phyloP scores from a whole-genome alignment of 2,113 vertebrate species.

The Cyprinodon variegatus region DNA sequence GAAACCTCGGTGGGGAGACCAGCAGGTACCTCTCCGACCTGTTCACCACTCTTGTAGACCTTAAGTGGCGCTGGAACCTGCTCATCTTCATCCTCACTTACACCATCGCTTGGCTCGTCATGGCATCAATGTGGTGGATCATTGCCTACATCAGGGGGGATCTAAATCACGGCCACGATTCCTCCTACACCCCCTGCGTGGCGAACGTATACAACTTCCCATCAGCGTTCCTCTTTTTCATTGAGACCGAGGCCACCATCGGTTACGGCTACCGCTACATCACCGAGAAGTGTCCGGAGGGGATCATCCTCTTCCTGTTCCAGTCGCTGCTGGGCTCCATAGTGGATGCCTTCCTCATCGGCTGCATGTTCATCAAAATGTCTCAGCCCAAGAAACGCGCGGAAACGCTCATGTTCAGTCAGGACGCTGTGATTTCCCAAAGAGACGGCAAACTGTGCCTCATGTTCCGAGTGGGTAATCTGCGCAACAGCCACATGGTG shows the following conservation, averaged over 20 bases:
- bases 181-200: slow-evolving; percentile 85
- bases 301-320: slow-evolving; percentile 90
- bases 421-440: slow-evolving; percentile 85
- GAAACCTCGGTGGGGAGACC: slow-evolving; percentile 87
- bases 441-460: slow-evolving; percentile 88
- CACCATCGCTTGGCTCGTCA: slow-evolving; percentile 89
- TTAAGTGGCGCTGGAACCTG: slow-evolving; percentile 92
- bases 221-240: slow-evolving; percentile 90
- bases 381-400: slow-evolving; percentile 91
- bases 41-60: slow-evolving; percentile 89
- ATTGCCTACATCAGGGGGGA: slow-evolving; percentile 89
- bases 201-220: slow-evolving; percentile 93
- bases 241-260: slow-evolving; percentile 90
- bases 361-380: slow-evolving; percentile 95
- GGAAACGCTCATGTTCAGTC: slow-evolving; percentile 91
- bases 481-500: slow-evolving; percentile 93
- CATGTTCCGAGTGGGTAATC: slow-evolving; percentile 91
- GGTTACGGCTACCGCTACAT: slow-evolving; percentile 90
- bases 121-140: slow-evolving; percentile 92
- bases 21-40: slow-evolving; percentile 89
- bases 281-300: slow-evolving; percentile 89
- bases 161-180: slow-evolving; percentile 80
- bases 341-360: slow-evolving; percentile 90
- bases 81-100: slow-evolving; percentile 90
- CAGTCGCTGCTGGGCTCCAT: slow-evolving; percentile 90